A percentile compares a stretch with the other conserved stretches of the same genome.
phyloP scores from a whole-genome alignment of 2,888 invertebrate species.

The Chrysopilus asiliformis region DNA sequence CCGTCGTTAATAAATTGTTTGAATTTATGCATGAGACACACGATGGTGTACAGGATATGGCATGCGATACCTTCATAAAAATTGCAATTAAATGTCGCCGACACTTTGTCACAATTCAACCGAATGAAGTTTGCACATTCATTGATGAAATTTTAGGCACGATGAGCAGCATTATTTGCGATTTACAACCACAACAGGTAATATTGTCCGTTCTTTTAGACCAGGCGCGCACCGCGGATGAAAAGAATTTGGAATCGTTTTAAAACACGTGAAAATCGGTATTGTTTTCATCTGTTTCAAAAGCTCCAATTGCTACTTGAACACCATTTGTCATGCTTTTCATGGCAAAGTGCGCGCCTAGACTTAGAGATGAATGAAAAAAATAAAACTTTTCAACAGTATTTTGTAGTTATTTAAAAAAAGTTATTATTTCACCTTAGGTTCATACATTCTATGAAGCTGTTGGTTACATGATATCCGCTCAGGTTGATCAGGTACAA shows the following conservation, averaged over 20 bases:
- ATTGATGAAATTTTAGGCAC: conserved; percentile 96
- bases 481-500: conserved; percentile 78
- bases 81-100: conserved; percentile 96
- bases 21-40: conserved; percentile 99
- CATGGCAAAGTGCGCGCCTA: too few species aligned
- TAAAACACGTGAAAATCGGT: too few species aligned
- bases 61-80: conserved; percentile 99
- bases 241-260: too few species aligned
- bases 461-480: conserved; percentile 97
- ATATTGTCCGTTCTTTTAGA: too few species aligned
- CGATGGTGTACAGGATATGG: conserved; percentile 99
- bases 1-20: conserved; percentile 98
- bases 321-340: too few species aligned
- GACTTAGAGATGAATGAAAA: too few species aligned
- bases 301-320: too few species aligned
- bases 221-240: too few species aligned
- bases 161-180: conserved; percentile 96
- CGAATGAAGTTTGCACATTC: conserved; percentile 93
- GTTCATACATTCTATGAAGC: conserved; percentile 97
- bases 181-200: conserved; percentile 95
- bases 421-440: conserved; percentile 17
- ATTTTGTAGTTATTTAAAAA: too few species aligned
- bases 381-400: too few species aligned
- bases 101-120: conserved; percentile 94
- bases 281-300: too few species aligned